Conservation (phyloP, 2,888 invertebrate species). For the Diadegma fenestrale region DNA sequence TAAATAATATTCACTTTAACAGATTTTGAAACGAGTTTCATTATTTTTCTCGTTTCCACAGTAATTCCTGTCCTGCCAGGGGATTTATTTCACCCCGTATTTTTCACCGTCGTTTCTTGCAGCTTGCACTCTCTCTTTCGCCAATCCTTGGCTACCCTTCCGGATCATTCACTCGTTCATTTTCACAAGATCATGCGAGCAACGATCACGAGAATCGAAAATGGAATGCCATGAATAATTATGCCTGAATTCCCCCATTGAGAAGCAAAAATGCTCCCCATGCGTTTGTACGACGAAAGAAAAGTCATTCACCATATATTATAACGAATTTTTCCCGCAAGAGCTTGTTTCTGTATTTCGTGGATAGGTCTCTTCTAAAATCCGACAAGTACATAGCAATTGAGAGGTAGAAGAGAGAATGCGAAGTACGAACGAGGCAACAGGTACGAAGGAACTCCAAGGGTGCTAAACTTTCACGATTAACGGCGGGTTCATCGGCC, state of each 20-base stretch:
- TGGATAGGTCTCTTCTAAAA: not conserved
- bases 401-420: not conserved
- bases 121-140: constrained; percentile 9
- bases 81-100: constrained; percentile 71
- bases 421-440: constrained; percentile 46
- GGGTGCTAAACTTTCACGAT: constrained; percentile 56
- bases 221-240: not conserved
- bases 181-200: not conserved
- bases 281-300: not conserved
- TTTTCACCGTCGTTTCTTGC: not conserved
- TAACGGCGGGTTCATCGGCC: constrained; percentile 33
- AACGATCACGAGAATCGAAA: not conserved
- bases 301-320: not conserved
- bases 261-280: not conserved
- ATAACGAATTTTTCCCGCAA: not conserved
- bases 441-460: constrained; percentile 48
- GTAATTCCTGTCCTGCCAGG: constrained; percentile 74
- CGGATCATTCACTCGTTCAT: constrained; percentile 21
- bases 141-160: constrained; percentile 15
- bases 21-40: constrained; percentile 77
- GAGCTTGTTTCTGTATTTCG: not conserved
- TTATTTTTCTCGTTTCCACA: constrained; percentile 75
- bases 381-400: not conserved
- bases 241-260: not conserved
- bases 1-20: constrained; percentile 80